Conservation (phyloP, 1,140 invertebrate species). For the Heliothis virescens region DNA sequence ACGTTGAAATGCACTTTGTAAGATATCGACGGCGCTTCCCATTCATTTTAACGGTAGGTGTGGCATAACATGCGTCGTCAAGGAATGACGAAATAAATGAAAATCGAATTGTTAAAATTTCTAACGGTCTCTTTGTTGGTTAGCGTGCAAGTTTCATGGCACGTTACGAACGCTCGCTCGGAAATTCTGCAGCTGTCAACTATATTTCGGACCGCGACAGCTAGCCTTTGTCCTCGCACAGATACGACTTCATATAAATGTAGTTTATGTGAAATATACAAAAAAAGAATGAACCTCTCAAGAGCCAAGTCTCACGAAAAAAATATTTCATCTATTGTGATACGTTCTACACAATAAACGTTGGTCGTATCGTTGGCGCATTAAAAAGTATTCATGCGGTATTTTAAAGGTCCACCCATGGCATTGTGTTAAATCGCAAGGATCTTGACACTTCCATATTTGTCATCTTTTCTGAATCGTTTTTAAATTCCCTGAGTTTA, state of each 20-base stretch:
- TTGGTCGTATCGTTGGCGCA: conserved; percentile 84
- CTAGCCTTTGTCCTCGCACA: conserved; percentile 72
- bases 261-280: conserved; percentile 82
- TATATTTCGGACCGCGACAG: conserved; percentile 74
- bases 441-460: conserved; percentile 80
- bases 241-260: conserved; percentile 85
- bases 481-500: conserved; percentile 36
- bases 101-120: conserved; percentile 73
- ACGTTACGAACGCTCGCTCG: conserved; percentile 68
- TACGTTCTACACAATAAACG: conserved; percentile 69
- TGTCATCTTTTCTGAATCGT: conserved; percentile 64
- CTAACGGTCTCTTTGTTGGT: conserved; percentile 77
- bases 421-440: conserved; percentile 68
- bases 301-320: conserved; percentile 77
- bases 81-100: conserved; percentile 73
- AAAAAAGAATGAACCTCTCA: conserved; percentile 76
- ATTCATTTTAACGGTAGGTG: conserved; percentile 70
- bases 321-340: conserved; percentile 76
- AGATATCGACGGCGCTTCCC: conserved; percentile 61
- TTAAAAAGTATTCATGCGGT: conserved; percentile 85
- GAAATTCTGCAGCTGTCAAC: conserved; percentile 80
- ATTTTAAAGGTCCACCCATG: conserved; percentile 74
- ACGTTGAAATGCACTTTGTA: conserved; percentile 58
- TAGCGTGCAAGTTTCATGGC: conserved; percentile 77
- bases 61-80: conserved; percentile 66